Evolutionary conservation across 1,140 invertebrate species (phyloP), one percentile per base, ranked within the genome.

Genomic region (Drosophila orena): DNA sequence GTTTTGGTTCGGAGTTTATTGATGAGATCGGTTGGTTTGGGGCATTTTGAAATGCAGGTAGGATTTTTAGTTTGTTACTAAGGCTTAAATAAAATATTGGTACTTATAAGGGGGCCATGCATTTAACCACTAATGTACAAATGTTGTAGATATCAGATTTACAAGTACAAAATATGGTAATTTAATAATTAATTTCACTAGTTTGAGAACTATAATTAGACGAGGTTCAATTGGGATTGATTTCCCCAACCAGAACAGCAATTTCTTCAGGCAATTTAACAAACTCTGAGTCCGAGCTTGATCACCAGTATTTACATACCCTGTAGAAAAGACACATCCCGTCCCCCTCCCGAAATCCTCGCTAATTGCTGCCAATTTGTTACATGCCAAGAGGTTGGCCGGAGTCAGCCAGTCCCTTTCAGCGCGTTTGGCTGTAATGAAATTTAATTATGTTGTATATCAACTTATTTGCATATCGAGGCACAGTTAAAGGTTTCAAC

Each of bases 391-490:
- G 59, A 46, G 52, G 37, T 42, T 70, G 65, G 52, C 44, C 66
- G 0, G 30, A 70, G 47, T 69, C 42, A 56, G 52, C 27, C 60
- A 70, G 64, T 35, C 47, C 27, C 49, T 52, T 53, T 66, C 61
- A 60, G 70, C 64, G 64, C 80, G 80, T 84, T 84, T 69, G 66
- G 62, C 80, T 72, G 81, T 85, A 84, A 85, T 84, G 81, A 84
- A 85, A 84, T 85, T 84, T 84, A 84, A 84, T 84, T 84, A 84
- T 84, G 81, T 86, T 85, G 81, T 86, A 77, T 85, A 86, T 85
- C 73, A 86, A 77, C 73, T 69, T 74, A 86, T 84, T 84, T 84
- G 71, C 81, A 84, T 84, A 85, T 84, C 81, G 79, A 72, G 59
- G 59, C 72, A 61, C 78, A 84, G 59, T 70, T 68, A 83, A 84